Evolutionary conservation across 2,113 vertebrate species (phyloP).

Genomic region (Copsychus sechellarum): DNA sequence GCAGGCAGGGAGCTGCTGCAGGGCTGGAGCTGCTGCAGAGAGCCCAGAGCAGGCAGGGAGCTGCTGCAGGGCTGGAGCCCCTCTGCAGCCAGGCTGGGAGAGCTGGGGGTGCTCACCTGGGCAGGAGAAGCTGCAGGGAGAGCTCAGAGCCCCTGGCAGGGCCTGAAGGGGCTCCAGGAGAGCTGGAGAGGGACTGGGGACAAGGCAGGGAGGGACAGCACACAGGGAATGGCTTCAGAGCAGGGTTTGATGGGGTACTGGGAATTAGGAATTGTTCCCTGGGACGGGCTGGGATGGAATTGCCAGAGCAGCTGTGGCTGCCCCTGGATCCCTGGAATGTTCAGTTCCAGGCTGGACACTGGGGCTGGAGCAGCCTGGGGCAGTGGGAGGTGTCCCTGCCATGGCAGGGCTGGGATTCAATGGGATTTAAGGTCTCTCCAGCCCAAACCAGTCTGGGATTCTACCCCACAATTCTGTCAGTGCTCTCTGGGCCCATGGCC

Average conservation of each 20-base stretch:
- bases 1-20: no score
- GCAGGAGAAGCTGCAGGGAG: not conserved
- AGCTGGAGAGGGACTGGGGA: not conserved
- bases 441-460: accelerated
- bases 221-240: not conserved
- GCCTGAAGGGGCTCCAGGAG: not conserved
- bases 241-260: no score
- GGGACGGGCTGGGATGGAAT: not conserved
- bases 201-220: not conserved
- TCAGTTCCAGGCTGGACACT: not conserved
- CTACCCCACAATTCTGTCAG: not conserved
- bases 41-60: no score
- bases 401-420: no score
- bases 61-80: not conserved
- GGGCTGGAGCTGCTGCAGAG: no score
- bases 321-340: no score
- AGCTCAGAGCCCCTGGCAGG: not conserved
- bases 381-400: no score
- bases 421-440: accelerated
- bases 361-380: no score
- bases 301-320: not conserved
- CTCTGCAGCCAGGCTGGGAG: not conserved
- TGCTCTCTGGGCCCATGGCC: not conserved
- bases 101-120: not conserved
- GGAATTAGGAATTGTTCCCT: not conserved